A percentile compares a stretch with the other conserved stretches of the same genome.
Evolutionary conservation across 2,888 invertebrate species (phyloP).

Genomic region (Neoitamus cyanurus): DNA sequence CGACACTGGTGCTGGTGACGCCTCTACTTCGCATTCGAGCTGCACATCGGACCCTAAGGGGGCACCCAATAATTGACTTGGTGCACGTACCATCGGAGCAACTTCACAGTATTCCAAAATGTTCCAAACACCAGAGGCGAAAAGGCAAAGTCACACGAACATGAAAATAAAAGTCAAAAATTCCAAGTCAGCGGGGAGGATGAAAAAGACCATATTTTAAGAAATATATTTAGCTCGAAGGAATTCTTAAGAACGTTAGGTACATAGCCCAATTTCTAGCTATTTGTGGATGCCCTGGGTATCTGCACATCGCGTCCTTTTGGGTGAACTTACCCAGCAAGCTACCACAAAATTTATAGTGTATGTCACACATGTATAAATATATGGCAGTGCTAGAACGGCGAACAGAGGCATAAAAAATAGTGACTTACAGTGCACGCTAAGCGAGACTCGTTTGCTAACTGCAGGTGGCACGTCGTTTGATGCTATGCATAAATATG

Average conservation of each 20-base stretch:
- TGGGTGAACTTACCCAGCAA: background rate
- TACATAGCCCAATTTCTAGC: background rate
- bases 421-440: constrained; percentile 86
- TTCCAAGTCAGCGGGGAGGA: background rate
- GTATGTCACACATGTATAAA: background rate
- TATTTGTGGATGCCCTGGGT: background rate
- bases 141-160: constrained; percentile 11
- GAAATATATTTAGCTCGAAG: background rate
- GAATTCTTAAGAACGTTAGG: background rate
- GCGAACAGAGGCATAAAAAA: constrained; percentile 19
- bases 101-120: constrained; percentile 69
- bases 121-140: background rate
- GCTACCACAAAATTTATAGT: background rate
- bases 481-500: constrained; percentile 90
- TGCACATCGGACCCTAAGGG: constrained; percentile 88
- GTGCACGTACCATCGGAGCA: constrained; percentile 88
- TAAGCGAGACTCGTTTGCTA: constrained; percentile 86
- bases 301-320: background rate
- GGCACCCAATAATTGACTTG: constrained; percentile 88
- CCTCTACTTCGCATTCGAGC: constrained; percentile 88
- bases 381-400: background rate
- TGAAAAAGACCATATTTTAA: background rate
- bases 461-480: constrained; percentile 93
- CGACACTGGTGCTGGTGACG: constrained; percentile 74
- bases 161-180: background rate